These are phyloP conservation scores for Ormyrus nitidulus DNA, from an alignment of 2,888 invertebrate species.

Conservation along the genomic window DNA sequence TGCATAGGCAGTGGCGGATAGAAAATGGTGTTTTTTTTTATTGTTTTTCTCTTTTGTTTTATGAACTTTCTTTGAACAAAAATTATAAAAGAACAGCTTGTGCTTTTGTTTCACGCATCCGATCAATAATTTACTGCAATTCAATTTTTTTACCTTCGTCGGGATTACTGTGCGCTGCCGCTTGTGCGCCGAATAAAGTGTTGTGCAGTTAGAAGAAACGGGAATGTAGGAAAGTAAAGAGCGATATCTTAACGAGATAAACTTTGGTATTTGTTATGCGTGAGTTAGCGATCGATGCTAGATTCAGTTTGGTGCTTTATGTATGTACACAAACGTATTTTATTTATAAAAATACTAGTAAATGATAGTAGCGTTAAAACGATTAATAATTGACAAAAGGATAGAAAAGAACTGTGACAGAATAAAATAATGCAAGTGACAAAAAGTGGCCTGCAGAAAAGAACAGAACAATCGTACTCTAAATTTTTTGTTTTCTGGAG, in stretches of 20 bases:
- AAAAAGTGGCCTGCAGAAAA: conserved; percentile 33
- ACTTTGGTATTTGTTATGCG: conserved; percentile 74
- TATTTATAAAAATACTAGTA: conserved; percentile 58
- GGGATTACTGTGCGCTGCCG: conserved; percentile 38
- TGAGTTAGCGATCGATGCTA: conserved; percentile 63
- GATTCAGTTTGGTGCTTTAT: conserved; percentile 56
- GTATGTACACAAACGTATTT: conserved; percentile 51
- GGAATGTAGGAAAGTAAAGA: conserved; percentile 64
- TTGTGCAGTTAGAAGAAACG: conserved; percentile 49
- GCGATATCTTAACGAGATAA: conserved; percentile 70
- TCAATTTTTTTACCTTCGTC: conserved; percentile 41
- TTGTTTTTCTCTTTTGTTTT: conserved; percentile 34
- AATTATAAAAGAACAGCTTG: conserved; percentile 48
- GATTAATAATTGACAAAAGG: conserved; percentile 47
- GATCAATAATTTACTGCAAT: conserved; percentile 40
- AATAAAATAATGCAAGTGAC: conserved; percentile 24
- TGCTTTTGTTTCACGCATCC: conserved; percentile 49
- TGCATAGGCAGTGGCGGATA: conserved; percentile 68
- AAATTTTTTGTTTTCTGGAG: conserved; percentile 25
- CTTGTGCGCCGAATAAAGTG: conserved; percentile 51
- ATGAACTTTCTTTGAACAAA: conserved; percentile 36
- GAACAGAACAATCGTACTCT: conserved; percentile 24
- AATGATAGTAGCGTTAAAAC: conserved; percentile 50
- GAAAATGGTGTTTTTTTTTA: conserved; percentile 58
- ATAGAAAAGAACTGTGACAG: conserved; percentile 10